phyloP scores from a whole-genome alignment of 1,140 invertebrate species.

The Neuroterus valhalla region DNA sequence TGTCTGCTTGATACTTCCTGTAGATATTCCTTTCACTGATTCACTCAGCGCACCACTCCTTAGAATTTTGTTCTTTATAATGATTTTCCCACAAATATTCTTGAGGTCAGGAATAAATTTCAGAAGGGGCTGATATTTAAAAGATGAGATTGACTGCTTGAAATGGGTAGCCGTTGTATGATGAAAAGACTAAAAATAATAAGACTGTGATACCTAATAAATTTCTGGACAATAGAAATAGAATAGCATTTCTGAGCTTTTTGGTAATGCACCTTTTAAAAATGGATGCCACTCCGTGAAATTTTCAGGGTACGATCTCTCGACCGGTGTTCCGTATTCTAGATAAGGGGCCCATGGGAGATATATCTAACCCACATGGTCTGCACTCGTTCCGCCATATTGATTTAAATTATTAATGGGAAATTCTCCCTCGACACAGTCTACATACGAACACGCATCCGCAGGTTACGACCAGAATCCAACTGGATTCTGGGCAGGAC shows the following conservation, averaged over 20 bases:
- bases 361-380: constrained; percentile 65
- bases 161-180: no score
- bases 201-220: no score
- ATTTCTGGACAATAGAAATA: no score
- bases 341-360: constrained; percentile 63
- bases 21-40: no score
- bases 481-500: constrained; percentile 35
- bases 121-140: no score
- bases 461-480: constrained; percentile 22
- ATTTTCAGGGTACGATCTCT: constrained; percentile 15
- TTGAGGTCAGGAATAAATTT: no score
- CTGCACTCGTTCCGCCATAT: constrained; percentile 64
- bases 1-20: no score
- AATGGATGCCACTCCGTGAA: constrained; percentile 2
- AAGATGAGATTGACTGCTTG: no score
- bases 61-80: no score
- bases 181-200: no score
- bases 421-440: constrained; percentile 55
- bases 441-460: constrained; percentile 39
- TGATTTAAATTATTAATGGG: constrained; percentile 73
- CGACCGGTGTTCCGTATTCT: constrained; percentile 47
- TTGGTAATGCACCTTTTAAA: constrained; percentile 31
- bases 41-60: no score
- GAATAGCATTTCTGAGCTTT: constrained; percentile 30
- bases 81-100: no score